Conservation (phyloP, 1,140 invertebrate genomes). For the Tetramorium alpestre region DNA sequence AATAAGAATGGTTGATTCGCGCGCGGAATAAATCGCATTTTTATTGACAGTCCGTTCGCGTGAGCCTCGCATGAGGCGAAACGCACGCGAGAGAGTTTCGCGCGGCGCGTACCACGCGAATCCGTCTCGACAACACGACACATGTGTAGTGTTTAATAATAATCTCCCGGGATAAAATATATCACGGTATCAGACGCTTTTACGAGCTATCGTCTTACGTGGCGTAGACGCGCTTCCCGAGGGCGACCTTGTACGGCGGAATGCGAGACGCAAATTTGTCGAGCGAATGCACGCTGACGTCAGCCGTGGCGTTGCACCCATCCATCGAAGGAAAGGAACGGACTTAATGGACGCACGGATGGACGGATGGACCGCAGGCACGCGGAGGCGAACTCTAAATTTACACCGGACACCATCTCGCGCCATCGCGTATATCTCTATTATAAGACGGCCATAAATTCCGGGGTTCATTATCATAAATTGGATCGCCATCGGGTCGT, state of each 20-base stretch:
- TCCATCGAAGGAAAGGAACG: constrained; percentile 74
- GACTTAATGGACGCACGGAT: constrained; percentile 76
- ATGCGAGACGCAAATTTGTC: constrained; percentile 65
- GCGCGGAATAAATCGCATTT: constrained; percentile 37
- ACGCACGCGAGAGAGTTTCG: neutral
- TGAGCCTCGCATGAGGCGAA: neutral
- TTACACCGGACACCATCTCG: constrained; percentile 74
- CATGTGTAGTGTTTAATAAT: constrained; percentile 30
- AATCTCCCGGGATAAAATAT: constrained; percentile 25
- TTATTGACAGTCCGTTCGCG: constrained; percentile 11
- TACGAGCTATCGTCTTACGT: constrained; percentile 30
- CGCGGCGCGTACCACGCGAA: neutral
- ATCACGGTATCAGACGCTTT: constrained; percentile 28
- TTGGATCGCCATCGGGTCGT: constrained; percentile 79
- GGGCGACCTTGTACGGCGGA: constrained; percentile 52
- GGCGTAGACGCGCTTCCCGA: neutral
- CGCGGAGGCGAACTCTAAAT: constrained; percentile 80
- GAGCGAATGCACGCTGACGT: constrained; percentile 72
- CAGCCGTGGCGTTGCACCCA: constrained; percentile 75
- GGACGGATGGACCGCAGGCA: constrained; percentile 73
- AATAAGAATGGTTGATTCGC: neutral
- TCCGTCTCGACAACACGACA: neutral
- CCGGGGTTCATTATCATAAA: constrained; percentile 82
- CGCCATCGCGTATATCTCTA: constrained; percentile 78
- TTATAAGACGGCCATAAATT: constrained; percentile 81